Percentiles rank a stretch among this genome's conserved stretches.
Conservation (phyloP, 2,888 invertebrate genomes). For the Argynnis bischoffii region DNA sequence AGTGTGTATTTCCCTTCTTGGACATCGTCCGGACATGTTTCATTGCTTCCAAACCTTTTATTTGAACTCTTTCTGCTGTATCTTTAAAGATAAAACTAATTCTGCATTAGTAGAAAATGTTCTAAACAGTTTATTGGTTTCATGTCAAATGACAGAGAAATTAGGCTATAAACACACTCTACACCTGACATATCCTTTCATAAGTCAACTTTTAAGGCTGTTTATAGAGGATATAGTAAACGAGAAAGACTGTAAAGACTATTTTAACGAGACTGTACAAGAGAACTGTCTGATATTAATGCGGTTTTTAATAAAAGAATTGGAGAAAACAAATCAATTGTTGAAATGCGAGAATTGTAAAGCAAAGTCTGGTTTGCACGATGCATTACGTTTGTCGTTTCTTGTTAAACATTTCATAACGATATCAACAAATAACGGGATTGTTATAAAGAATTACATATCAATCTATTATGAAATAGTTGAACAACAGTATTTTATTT, state of each 20-base stretch:
- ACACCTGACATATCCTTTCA: slow-evolving; percentile 56
- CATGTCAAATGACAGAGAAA: slow-evolving; percentile 57
- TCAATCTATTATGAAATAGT: slow-evolving; percentile 48
- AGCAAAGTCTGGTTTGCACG: slow-evolving; percentile 61
- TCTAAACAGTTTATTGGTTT: slow-evolving; percentile 51
- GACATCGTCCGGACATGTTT: slow-evolving; percentile 54
- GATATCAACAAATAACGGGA: slow-evolving; percentile 45
- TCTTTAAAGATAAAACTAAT: slow-evolving; percentile 51
- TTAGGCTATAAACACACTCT: slow-evolving; percentile 53
- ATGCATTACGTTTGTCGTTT: slow-evolving; percentile 61
- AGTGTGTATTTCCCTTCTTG: slow-evolving; percentile 50
- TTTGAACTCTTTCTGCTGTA: slow-evolving; percentile 55
- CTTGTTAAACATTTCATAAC: slow-evolving; percentile 56
- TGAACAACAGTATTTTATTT: slow-evolving; percentile 53
- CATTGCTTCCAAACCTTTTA: slow-evolving; percentile 65
- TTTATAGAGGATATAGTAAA: slow-evolving; percentile 56
- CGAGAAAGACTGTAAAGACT: slow-evolving; percentile 24
- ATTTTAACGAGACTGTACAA: slow-evolving; percentile 48
- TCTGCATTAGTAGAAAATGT: slow-evolving; percentile 45
- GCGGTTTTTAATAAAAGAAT: slow-evolving; percentile 50
- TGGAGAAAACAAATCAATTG: slow-evolving; percentile 53
- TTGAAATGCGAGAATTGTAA: slow-evolving; percentile 67
- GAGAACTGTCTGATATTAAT: slow-evolving; percentile 56
- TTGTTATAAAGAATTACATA: slow-evolving; percentile 46
- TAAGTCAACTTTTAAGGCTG: slow-evolving; percentile 61